These are phyloP conservation scores for Pteronura brasiliensis DNA, from an alignment of 2,113 vertebrate genomes.

Conservation along the genomic window DNA sequence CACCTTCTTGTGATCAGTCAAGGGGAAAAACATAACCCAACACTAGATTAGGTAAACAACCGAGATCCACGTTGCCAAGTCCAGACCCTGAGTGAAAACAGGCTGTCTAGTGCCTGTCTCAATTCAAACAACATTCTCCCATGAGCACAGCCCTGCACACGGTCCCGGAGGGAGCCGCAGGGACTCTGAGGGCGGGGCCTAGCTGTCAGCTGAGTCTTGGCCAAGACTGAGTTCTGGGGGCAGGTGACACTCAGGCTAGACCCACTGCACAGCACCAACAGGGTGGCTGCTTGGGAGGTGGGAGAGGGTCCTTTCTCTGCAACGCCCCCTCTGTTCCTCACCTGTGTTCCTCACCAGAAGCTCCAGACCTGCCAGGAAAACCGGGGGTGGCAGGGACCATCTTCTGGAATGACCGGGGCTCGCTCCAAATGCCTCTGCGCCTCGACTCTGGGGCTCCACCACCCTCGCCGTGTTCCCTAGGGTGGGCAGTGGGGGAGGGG, in stretches of 20 bases:
- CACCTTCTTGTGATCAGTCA: constrained; percentile 33
- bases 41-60: constrained; percentile 36
- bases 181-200: not conserved
- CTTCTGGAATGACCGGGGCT: not conserved
- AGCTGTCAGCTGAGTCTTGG: too few species aligned
- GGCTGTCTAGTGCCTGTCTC: not conserved
- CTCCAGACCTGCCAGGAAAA: not conserved
- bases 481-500: not conserved
- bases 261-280: not conserved
- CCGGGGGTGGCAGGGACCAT: not conserved
- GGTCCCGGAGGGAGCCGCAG: constrained; percentile 56
- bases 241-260: not conserved
- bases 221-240: not conserved
- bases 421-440: not conserved
- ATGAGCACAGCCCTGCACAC: constrained; percentile 54
- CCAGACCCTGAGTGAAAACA: constrained; percentile 58
- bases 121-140: not conserved
- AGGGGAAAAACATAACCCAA: constrained; percentile 15
- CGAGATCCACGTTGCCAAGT: not conserved
- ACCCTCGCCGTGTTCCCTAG: not conserved
- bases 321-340: not conserved
- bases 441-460: not conserved
- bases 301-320: not conserved
- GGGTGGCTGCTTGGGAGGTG: not conserved
- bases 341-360: not conserved